These are phyloP conservation scores for Agrochola macilenta DNA, from an alignment of 2,888 invertebrate genomes.

Conservation along the genomic window DNA sequence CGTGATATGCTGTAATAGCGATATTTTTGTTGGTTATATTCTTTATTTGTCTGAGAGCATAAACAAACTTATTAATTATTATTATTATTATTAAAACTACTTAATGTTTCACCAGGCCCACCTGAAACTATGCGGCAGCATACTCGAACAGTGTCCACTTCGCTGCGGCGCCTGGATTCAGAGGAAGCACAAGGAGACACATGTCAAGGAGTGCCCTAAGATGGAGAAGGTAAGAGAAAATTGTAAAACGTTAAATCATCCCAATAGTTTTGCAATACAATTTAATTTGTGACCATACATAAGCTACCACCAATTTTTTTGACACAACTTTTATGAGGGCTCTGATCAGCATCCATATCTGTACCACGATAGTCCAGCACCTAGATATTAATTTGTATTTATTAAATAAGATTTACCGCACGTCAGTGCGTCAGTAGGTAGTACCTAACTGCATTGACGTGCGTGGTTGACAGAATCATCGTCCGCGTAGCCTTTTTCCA, in stretches of 20 bases:
- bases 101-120: slow-evolving; percentile 88
- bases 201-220: slow-evolving; percentile 87
- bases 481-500: neutral
- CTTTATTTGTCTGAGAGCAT: too few species aligned
- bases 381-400: neutral
- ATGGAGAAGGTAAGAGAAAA: slow-evolving; percentile 81
- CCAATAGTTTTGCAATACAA: neutral
- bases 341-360: neutral
- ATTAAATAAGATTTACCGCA: too few species aligned
- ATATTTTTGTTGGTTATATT: too few species aligned
- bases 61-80: too few species aligned
- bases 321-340: too few species aligned
- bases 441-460: neutral
- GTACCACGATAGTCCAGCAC: neutral
- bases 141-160: slow-evolving; percentile 93
- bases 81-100: too few species aligned
- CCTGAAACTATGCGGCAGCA: slow-evolving; percentile 93
- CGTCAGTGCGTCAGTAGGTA: too few species aligned
- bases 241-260: neutral
- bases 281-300: neutral
- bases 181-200: slow-evolving; percentile 91
- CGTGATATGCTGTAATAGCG: too few species aligned
- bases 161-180: slow-evolving; percentile 93
- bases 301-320: neutral
- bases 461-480: neutral